Evolutionary conservation across 2,113 vertebrate genomes (phyloP).

Genomic region (Sminthopsis crassicaudata): DNA sequence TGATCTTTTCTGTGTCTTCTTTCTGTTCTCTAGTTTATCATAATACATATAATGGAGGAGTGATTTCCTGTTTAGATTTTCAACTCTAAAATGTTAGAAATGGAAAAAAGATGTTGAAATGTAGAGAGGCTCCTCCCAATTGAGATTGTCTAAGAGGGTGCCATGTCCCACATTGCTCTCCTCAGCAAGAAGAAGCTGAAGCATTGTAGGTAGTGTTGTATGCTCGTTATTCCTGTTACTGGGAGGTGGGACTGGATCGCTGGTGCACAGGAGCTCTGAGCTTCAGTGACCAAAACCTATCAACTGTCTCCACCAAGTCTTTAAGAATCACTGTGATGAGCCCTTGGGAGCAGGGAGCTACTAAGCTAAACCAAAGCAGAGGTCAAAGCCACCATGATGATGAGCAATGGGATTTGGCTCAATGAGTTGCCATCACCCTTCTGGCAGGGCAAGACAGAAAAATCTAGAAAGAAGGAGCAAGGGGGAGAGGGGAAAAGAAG

Average conservation of each 20-base stretch:
- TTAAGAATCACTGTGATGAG: not conserved
- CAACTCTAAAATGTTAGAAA: not conserved
- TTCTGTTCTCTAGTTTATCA: not conserved
- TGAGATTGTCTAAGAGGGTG: not conserved
- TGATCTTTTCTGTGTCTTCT: not conserved
- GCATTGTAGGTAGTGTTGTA: not conserved
- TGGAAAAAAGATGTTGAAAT: not conserved
- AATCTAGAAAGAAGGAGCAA: too few species aligned
- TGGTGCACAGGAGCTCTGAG: not conserved
- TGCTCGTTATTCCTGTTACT: not conserved
- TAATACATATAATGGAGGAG: not conserved
- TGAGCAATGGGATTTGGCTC: not conserved
- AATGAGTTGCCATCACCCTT: not conserved
- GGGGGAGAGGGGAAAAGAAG: too few species aligned
- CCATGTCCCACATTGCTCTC: not conserved
- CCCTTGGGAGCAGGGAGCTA: not conserved
- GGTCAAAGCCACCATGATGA: not conserved
- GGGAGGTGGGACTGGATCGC: not conserved
- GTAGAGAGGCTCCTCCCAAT: not conserved
- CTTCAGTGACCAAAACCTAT: not conserved
- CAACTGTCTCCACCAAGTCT: not conserved
- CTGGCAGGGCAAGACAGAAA: not conserved
- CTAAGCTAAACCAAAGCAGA: not conserved
- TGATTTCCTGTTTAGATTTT: not conserved
- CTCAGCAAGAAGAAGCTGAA: not conserved